Conservation (phyloP, 2,113 vertebrate species). For the human region DNA sequence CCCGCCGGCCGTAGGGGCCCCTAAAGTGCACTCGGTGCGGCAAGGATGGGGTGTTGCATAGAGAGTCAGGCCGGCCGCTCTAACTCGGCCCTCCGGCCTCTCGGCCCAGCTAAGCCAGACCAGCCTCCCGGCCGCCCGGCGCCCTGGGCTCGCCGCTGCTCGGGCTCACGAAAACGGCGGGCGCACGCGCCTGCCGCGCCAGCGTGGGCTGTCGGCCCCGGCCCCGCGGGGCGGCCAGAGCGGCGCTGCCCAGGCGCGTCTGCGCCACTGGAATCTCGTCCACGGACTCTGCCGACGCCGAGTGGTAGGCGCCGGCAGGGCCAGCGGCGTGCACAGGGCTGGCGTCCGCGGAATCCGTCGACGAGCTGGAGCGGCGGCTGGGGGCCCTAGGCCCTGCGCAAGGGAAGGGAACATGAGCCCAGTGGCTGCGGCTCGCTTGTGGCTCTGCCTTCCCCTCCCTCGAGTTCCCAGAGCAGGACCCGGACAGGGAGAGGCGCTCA, state of each 20-base stretch:
- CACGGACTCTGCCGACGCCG: conserved; percentile 92
- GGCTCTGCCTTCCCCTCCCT: neutral
- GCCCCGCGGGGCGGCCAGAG: conserved; percentile 49
- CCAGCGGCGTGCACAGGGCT: conserved; percentile 82
- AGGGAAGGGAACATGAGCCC: neutral
- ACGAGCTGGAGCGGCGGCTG: neutral
- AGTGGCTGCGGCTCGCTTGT: neutral
- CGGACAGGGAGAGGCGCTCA: conserved; percentile 74
- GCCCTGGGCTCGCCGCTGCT: conserved; percentile 84
- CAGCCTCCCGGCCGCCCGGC: neutral
- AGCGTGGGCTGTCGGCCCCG: conserved; percentile 63
- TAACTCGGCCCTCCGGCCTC: neutral
- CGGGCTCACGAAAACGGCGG: conserved; percentile 88
- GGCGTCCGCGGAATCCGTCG: conserved; percentile 71
- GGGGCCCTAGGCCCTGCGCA: conserved; percentile 39
- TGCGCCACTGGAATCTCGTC: conserved; percentile 93
- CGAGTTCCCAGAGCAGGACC: neutral
- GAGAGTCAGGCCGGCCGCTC: conserved; percentile 31
- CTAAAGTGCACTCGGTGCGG: conserved; percentile 69
- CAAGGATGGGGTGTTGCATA: conserved; percentile 66
- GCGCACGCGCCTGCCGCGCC: conserved; percentile 83
- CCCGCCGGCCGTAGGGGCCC: conserved; percentile 16
- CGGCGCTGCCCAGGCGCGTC: conserved; percentile 88
- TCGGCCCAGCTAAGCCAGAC: neutral
- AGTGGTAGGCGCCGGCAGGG: conserved; percentile 88